Evolutionary conservation across 2,888 invertebrate genomes (phyloP), one percentile per base, ranked within the genome.

Genomic region (Marronus borbonicus): DNA sequence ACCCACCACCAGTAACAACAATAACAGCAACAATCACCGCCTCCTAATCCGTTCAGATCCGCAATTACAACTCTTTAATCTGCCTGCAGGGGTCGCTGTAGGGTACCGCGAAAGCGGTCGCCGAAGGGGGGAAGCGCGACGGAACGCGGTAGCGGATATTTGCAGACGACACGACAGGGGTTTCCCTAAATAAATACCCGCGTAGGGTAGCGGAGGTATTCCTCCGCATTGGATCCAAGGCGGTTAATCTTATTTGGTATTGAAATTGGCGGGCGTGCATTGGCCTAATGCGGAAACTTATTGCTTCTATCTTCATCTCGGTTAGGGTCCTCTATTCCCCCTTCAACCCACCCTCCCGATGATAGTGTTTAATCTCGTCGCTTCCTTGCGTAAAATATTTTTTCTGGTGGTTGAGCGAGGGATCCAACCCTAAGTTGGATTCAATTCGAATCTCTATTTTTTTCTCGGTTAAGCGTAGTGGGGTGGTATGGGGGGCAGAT

Each of bases 191-290:
- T 83, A 84, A 82, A 83, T 81, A 81, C 80, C 8, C 20, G 20
- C 78, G 76, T 79, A 62, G 28, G 24, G 28, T 20, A 24, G 28
- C 62, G 10, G 62, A 28, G 62, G 62, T 44, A 44, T 31, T 31
- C 62, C 31, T 24, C 28, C 81, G 81, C 84, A 84, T 85, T 84
- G 85, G 85, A 85, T 84, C 84, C 17, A 17, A 58, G 85, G 84
- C 84, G 85, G 84, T 85, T 85, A 85, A 85, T 85, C 85, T 84
- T 85, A 84, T 85, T 85, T 85, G 85, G 84, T 82, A 85, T 85
- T 84, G 84, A 85, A 85, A 85, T 84, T 85, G 85, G 82, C 82
- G 77, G 81, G 81, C 82, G 77, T 80, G 79, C 80, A 81, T 58
- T 44, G 44, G 44, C 44, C 44, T 44, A 44, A 44, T 12, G 44